A percentile compares a stretch with the other conserved stretches of the same genome.
These are phyloP conservation scores for Montipora capricornis DNA, from an alignment of 64 coral and sea anemone species.

Conservation along the genomic window DNA sequence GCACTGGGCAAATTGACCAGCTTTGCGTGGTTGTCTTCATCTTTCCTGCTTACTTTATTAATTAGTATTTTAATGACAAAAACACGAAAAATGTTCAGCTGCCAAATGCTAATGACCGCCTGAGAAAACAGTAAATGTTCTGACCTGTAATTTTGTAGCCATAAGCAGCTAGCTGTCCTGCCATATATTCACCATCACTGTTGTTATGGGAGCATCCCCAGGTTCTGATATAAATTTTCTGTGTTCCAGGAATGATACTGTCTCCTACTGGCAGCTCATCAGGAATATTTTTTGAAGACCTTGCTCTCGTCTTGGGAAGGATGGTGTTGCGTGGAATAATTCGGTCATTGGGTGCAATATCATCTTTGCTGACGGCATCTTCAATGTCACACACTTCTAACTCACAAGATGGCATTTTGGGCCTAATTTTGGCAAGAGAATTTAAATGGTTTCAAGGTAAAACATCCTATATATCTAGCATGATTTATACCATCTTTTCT, in stretches of 20 bases:
- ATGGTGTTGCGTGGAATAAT: constrained; percentile 62
- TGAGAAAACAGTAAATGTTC: background rate
- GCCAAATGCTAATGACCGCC: no score
- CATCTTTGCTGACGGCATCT: constrained; percentile 88
- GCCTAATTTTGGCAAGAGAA: no score
- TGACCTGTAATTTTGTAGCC: constrained; percentile 96
- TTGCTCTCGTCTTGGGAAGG: constrained; percentile 77
- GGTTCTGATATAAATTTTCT: constrained; percentile 90
- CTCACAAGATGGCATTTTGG: constrained; percentile 88
- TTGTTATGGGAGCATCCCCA: constrained; percentile 99
- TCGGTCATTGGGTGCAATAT: constrained; percentile 82
- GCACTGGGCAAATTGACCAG: no score
- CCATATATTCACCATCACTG: constrained; percentile 99
- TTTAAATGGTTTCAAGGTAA: no score
- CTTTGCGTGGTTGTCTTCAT: no score
- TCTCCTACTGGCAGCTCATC: constrained; percentile 76
- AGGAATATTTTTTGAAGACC: background rate
- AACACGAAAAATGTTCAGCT: no score
- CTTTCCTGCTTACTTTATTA: no score
- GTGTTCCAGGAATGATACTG: constrained; percentile 96
- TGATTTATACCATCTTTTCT: no score
- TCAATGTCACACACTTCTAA: constrained; percentile 91
- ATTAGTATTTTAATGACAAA: no score
- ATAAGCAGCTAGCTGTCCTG: constrained; percentile 96
- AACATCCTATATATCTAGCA: no score